These are phyloP conservation scores for Rutilus rutilus DNA, from an alignment of 2,113 vertebrate genomes.

Conservation along the genomic window DNA sequence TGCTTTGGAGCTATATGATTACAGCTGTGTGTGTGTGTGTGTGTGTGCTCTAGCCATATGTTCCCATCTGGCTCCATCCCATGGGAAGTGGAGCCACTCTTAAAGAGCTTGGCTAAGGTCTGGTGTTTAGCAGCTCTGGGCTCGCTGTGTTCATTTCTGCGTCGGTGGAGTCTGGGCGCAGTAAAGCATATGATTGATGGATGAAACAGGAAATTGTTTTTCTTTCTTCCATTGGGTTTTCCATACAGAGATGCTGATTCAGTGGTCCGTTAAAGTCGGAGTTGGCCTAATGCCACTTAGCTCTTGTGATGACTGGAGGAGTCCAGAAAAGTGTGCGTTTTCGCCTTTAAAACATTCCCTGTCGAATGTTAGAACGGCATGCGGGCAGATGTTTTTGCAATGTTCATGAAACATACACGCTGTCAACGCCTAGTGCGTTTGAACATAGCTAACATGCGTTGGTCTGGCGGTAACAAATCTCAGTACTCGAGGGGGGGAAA, in stretches of 20 bases:
- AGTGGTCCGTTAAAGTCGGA: neutral
- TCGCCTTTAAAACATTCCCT: slow-evolving; percentile 4
- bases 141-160: slow-evolving; percentile 10
- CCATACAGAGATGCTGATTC: slow-evolving; percentile 33
- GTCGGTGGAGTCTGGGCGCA: slow-evolving; percentile 10
- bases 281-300: neutral
- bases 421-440: neutral
- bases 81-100: slow-evolving; percentile 14
- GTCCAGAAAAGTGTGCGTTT: slow-evolving; percentile 16
- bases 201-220: slow-evolving; percentile 35
- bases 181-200: slow-evolving; percentile 34
- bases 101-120: slow-evolving; percentile 27
- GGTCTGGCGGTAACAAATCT: slow-evolving; percentile 5
- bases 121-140: neutral
- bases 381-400: slow-evolving; percentile 12
- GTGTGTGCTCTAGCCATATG: slow-evolving; percentile 1
- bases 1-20: slow-evolving; percentile 57
- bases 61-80: slow-evolving; percentile 30
- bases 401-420: neutral
- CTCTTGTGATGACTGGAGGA: neutral
- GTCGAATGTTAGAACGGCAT: neutral
- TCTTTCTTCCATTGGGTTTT: slow-evolving; percentile 30
- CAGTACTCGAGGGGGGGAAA: neutral
- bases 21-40: slow-evolving; percentile 57
- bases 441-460: neutral